phyloP scores from a whole-genome alignment of 2,797 vertebrate species.

The Champsocephalus gunnari region DNA sequence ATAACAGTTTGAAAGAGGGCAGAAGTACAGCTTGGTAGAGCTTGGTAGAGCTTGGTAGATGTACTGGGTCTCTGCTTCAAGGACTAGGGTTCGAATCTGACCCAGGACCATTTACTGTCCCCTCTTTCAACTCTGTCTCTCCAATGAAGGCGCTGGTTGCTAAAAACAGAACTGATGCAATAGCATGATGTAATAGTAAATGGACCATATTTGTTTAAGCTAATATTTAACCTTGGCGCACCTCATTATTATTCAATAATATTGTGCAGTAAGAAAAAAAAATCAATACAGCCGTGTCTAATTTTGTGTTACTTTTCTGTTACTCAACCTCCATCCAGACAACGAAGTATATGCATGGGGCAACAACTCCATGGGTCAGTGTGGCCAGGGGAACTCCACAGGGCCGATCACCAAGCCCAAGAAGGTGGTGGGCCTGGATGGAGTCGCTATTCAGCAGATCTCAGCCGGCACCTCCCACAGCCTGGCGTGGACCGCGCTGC shows the following conservation, averaged over 20 bases:
- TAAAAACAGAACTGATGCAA: slow-evolving; percentile 12
- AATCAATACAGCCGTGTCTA: not conserved
- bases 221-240: slow-evolving; percentile 8
- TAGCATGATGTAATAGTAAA: slow-evolving; percentile 28
- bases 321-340: slow-evolving; percentile 66
- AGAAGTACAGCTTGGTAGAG: too few relatives aligned
- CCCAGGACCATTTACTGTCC: too few relatives aligned
- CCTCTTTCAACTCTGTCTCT: too few relatives aligned
- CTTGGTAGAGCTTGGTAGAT: too few relatives aligned
- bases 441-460: slow-evolving; percentile 87
- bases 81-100: too few relatives aligned
- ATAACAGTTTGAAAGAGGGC: too few relatives aligned
- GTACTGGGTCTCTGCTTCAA: too few relatives aligned
- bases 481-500: slow-evolving; percentile 88
- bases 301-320: not conserved
- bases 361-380: slow-evolving; percentile 91
- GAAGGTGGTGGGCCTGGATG: slow-evolving; percentile 87
- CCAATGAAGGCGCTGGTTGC: too few relatives aligned
- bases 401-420: slow-evolving; percentile 89
- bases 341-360: slow-evolving; percentile 90
- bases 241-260: not conserved
- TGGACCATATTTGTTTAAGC: slow-evolving; percentile 25
- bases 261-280: too few relatives aligned
- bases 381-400: slow-evolving; percentile 88
- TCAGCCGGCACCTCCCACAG: slow-evolving; percentile 89